phyloP scores from a whole-genome alignment of 2,797 vertebrate genomes.

The Emydoidea blandingii region DNA sequence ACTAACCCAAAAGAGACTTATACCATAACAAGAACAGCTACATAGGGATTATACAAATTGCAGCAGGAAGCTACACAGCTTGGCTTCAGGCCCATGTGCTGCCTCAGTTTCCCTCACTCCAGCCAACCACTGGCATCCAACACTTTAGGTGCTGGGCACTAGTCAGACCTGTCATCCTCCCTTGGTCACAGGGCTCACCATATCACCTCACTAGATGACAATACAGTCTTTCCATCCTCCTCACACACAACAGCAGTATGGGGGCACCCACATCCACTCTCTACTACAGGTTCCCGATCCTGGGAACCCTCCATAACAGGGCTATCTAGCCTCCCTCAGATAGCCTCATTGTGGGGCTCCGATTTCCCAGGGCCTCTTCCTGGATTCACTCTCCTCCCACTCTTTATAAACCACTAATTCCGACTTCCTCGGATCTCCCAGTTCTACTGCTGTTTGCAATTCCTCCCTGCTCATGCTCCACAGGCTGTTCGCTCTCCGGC shows the following conservation, averaged over 20 bases:
- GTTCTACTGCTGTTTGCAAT: background rate
- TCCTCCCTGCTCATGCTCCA: background rate
- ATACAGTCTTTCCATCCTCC: background rate
- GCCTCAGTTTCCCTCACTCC: too few species aligned
- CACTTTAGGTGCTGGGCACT: background rate
- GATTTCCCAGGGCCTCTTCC: background rate
- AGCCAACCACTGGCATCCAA: too few species aligned
- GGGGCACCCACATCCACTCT: background rate
- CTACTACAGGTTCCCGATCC: background rate
- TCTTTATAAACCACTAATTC: background rate
- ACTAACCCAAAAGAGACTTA: too few species aligned
- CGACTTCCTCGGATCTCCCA: background rate
- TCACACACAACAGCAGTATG: background rate
- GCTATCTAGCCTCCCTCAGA: background rate
- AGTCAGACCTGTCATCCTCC: background rate
- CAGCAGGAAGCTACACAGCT: too few species aligned
- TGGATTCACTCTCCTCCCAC: background rate
- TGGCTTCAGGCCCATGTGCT: too few species aligned
- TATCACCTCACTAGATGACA: background rate
- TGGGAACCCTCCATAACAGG: background rate
- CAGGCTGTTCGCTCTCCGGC: background rate
- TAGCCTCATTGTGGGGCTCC: background rate
- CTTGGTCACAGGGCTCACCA: background rate
- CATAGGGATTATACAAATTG: too few species aligned
- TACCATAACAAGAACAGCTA: too few species aligned